Conservation (phyloP, 2,888 invertebrate species). For the Chrysomela aeneicollis region DNA sequence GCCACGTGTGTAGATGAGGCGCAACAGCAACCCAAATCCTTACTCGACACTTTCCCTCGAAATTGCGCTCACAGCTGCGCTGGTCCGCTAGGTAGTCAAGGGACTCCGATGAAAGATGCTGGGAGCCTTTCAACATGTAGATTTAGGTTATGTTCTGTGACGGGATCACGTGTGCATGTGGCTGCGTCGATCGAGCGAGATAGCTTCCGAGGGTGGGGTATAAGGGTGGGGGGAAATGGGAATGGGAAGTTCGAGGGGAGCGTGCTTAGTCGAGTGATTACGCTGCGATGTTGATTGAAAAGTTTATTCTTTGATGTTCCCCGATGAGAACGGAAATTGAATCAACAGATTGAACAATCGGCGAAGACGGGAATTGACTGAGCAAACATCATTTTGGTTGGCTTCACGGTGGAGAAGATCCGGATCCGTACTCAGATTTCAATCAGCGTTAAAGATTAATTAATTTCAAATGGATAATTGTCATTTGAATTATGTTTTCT, state of each 20-base stretch:
- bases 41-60: conserved; percentile 27
- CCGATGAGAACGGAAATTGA: neutral
- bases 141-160: conserved; percentile 51
- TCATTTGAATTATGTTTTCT: too few species aligned
- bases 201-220: conserved; percentile 29
- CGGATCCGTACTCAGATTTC: too few species aligned
- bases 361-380: neutral
- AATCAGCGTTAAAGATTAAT: too few species aligned
- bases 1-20: conserved; percentile 46
- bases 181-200: conserved; percentile 20
- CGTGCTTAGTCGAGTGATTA: conserved; percentile 12
- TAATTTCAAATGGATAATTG: too few species aligned
- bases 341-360: neutral
- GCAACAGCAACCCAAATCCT: conserved; percentile 28
- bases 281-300: neutral
- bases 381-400: neutral
- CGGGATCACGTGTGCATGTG: conserved; percentile 45
- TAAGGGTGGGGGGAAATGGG: conserved; percentile 14
- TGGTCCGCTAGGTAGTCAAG: conserved; percentile 48
- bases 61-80: conserved; percentile 19
- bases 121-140: conserved; percentile 52
- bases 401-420: neutral
- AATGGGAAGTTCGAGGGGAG: conserved; percentile 10
- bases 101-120: conserved; percentile 51
- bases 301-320: neutral